phyloP scores from a whole-genome alignment of 2,113 vertebrate species.

The Hiodon alosoides region DNA sequence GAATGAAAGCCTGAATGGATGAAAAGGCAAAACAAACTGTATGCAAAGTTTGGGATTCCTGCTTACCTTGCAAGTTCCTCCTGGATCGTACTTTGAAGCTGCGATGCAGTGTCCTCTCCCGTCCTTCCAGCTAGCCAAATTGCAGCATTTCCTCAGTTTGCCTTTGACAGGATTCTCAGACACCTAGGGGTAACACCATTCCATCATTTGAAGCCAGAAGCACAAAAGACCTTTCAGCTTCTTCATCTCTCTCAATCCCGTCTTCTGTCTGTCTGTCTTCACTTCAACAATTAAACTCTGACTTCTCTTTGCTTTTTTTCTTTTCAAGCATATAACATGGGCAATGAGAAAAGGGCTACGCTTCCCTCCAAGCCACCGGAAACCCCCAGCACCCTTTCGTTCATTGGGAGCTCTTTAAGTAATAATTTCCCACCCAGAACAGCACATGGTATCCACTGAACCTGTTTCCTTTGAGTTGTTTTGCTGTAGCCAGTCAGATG shows the following conservation, averaged over 20 bases:
- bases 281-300: conserved; percentile 26
- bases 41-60: conserved; percentile 24
- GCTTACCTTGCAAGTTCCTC: conserved; percentile 48
- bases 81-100: conserved; percentile 27
- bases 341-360: conserved; percentile 29
- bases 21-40: conserved; percentile 1
- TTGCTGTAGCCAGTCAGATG: conserved; percentile 20
- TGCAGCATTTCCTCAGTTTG: conserved; percentile 47
- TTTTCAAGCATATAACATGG: background rate
- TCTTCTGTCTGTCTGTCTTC: background rate
- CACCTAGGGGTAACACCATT: conserved; percentile 42
- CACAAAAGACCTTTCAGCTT: conserved; percentile 43
- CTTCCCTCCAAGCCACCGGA: background rate
- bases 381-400: background rate
- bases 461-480: conserved; percentile 33
- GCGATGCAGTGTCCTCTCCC: conserved; percentile 33
- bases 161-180: conserved; percentile 37
- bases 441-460: conserved; percentile 39
- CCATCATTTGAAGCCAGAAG: conserved; percentile 44
- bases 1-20: background rate
- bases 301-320: background rate
- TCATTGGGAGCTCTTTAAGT: background rate
- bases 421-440: conserved; percentile 36
- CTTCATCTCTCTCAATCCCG: conserved; percentile 42
- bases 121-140: conserved; percentile 48